Evolutionary conservation across 1,140 invertebrate species (phyloP), one percentile per base, ranked within the genome.

Genomic region (Mamestra configurata): DNA sequence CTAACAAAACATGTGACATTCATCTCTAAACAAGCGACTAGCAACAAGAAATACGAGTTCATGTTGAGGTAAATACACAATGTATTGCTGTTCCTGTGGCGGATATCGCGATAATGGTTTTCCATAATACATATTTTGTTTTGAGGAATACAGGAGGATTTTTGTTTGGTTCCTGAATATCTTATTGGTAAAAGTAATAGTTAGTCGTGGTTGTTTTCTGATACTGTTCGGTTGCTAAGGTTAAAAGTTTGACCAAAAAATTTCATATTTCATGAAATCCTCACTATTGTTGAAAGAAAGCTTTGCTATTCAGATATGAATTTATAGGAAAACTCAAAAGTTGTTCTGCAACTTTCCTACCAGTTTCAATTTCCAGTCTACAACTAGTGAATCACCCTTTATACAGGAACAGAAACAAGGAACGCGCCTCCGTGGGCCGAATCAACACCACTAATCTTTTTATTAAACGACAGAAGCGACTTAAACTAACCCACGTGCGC

Each of bases 401-500:
- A 79, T 77, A 57, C 80, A 80, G 75, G 77, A 79, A 82, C 79
- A 81, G 49, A 84, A 75, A 78, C 64, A 35, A 82, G 85, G 84
- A 87, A 87, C 86, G 82, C 82, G 85, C 81, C 53, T 20, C 84
- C 89, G 93, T 94, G 92, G 93, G 93, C 53, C 80, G 91, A 92
- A 94, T 94, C 93, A 70, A 80, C 66, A 43, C 82, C 59, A 81
- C 82, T 87, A 81, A 93, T 94, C 91, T 89, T 84, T 68, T 89
- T 91, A 92, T 92, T 92, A 92, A 91, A 90, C 89, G 73, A 91
- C 90, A 86, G 87, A 78, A 89, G 88, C 87, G 72, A 86, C 84
- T 87, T 82, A 85, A 86, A 86, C 88, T 92, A 87, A 81, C 91
- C 90, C 88, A 92, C 90, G 91, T 90, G 86, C 89, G 57, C 57